Evolutionary conservation across 2,797 vertebrate genomes (phyloP).

Genomic region (Ataeniobius toweri): DNA sequence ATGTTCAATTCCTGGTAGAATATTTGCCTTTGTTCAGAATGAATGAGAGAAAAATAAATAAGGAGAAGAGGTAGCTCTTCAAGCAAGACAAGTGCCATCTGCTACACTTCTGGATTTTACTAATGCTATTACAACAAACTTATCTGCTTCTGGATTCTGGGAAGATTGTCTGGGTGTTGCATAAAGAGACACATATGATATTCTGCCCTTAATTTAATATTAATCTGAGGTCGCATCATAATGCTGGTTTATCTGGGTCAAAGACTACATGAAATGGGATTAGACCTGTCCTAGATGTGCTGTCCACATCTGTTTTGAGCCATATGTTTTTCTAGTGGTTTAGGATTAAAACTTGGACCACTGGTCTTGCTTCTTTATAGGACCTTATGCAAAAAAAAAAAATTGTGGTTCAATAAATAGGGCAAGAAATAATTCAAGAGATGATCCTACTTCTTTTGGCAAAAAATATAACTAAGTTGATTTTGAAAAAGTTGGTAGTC

Average conservation of each 20-base stretch:
- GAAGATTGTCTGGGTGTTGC: constrained; percentile 55
- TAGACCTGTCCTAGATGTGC: constrained; percentile 74
- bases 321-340: constrained; percentile 66
- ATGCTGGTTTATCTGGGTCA: constrained; percentile 74
- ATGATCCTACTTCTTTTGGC: constrained; percentile 17
- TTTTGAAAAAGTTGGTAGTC: constrained; percentile 1
- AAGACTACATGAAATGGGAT: constrained; percentile 66
- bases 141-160: constrained; percentile 65
- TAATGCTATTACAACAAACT: constrained; percentile 77
- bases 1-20: constrained; percentile 81
- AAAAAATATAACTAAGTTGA: constrained; percentile 18
- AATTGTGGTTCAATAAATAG: constrained; percentile 9
- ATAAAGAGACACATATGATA: constrained; percentile 72
- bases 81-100: constrained; percentile 75
- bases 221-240: constrained; percentile 74
- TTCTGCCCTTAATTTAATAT: constrained; percentile 67
- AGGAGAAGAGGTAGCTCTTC: constrained; percentile 71
- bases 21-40: constrained; percentile 81
- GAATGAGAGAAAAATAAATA: constrained; percentile 81
- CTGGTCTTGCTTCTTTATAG: constrained; percentile 41
- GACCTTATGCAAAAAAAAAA: constrained; percentile 33
- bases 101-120: constrained; percentile 72
- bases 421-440: constrained; percentile 41
- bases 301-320: constrained; percentile 62
- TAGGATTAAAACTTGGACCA: constrained; percentile 38